Evolutionary conservation across 2,888 invertebrate species (phyloP), one percentile per base, ranked within the genome.

Genomic region (Folsomia candida): DNA sequence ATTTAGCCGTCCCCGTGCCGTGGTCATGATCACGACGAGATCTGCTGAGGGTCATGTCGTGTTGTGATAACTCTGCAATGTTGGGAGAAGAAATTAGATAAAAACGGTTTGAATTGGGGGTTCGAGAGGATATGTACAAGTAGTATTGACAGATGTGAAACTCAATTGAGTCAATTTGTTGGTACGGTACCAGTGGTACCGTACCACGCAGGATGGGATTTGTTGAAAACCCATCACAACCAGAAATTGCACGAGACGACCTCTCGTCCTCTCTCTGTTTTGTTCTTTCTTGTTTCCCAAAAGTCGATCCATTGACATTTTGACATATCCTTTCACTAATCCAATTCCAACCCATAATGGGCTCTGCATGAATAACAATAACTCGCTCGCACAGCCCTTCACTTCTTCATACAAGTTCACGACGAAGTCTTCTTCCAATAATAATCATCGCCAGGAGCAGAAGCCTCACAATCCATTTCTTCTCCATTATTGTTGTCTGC

Each of bases 91-190:
- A 54, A 54, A 54, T 54, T 54, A 54, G 54, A 54, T 54, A 54
- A 54, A 54, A 54, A 54, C n/a, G 54, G 54, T 6, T 54, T 54
- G 54, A 54, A 18, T 20, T 20, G 54, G 20, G 54, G 54, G n/a
- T 20, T n/a, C 54, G 18, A 20, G 20, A 20, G 54, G 54, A 54
- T 54, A 54, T 37, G 37, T 37, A 9, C 14, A 4, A 59, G 62
- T 51, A 29, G 57, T 67, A 72, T 70, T 67, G 72, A 72, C 72
- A 72, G 72, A 72, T 72, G 72, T 62, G 69, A 72, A 72, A 72
- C 66, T 68, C 69, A 69, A 72, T 72, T 72, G 72, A 65, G 65
- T 72, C 66, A 62, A 69, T 66, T 69, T 68, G 60, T 60, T 65
- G n/a, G n/a, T n/a, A n/a, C n/a, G n/a, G n/a, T n/a, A n/a, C n/a